Conservation (phyloP, 2,113 vertebrate species). For the Laterallus jamaicensis region DNA sequence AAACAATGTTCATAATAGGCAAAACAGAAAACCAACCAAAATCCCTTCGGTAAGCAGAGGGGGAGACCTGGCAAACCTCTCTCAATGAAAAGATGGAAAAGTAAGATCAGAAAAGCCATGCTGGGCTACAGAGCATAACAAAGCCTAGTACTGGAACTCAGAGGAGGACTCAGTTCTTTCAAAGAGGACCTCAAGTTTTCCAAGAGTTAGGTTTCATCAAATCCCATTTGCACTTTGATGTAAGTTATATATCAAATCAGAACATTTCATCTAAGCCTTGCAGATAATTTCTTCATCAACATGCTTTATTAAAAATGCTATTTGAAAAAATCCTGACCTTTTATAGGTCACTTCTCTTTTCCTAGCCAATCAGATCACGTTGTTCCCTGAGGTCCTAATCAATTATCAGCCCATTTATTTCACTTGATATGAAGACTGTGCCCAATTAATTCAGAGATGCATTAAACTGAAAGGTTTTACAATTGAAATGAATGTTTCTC, state of each 20-base stretch:
- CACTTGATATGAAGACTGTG: constrained; percentile 68
- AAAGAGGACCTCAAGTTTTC: neutral
- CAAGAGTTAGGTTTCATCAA: constrained; percentile 39
- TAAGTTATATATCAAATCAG: constrained; percentile 46
- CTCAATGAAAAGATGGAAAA: neutral
- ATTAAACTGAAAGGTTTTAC: constrained; percentile 76
- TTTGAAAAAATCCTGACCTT: constrained; percentile 55
- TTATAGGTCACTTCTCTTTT: constrained; percentile 63
- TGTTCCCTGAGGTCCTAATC: constrained; percentile 64
- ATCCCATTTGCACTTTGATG: constrained; percentile 23
- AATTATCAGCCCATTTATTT: constrained; percentile 70
- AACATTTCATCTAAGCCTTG: constrained; percentile 42
- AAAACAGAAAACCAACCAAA: neutral
- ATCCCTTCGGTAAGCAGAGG: neutral
- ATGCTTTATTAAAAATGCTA: constrained; percentile 52
- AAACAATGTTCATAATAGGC: neutral
- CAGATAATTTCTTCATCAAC: constrained; percentile 64
- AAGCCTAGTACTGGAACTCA: neutral
- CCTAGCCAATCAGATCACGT: constrained; percentile 65
- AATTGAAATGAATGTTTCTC: constrained; percentile 73
- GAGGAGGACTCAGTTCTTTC: neutral
- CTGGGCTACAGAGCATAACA: neutral
- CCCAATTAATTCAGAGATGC: constrained; percentile 72
- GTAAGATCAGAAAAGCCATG: neutral
- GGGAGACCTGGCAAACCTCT: neutral